These are phyloP conservation scores for Mellilla xanthometata DNA, from an alignment of 2,888 invertebrate genomes.

Conservation along the genomic window DNA sequence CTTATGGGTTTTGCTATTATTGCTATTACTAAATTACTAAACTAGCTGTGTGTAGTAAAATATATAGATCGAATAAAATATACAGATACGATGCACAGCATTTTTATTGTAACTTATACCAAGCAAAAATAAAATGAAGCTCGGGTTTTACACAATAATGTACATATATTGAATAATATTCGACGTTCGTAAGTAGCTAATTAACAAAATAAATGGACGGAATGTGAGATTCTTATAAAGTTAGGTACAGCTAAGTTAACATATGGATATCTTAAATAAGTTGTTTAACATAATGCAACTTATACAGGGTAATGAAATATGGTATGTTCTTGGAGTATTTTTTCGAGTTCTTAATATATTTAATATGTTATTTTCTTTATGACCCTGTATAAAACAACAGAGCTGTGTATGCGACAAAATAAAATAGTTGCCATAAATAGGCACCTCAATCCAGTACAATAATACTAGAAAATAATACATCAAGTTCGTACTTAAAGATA, in stretches of 20 bases:
- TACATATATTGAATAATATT: conserved; percentile 73
- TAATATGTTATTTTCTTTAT: not conserved
- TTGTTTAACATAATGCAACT: conserved; percentile 25
- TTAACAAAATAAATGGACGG: conserved; percentile 79
- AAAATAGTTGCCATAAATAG: conserved; percentile 19
- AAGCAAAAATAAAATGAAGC: conserved; percentile 60
- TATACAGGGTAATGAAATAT: conserved; percentile 6
- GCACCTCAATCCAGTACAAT: conserved; percentile 20
- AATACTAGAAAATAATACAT: conserved; percentile 9
- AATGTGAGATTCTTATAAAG: conserved; percentile 73
- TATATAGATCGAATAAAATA: conserved; percentile 37
- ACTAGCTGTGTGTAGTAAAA: no score
- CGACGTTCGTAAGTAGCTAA: conserved; percentile 65
- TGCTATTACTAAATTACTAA: no score
- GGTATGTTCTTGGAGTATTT: no score
- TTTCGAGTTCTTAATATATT: not conserved
- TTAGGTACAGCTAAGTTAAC: conserved; percentile 51
- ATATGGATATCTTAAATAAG: conserved; percentile 30
- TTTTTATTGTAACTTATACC: conserved; percentile 41
- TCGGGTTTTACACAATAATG: conserved; percentile 61
- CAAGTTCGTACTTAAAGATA: no score
- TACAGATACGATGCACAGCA: conserved; percentile 33
- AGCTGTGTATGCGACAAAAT: conserved; percentile 25
- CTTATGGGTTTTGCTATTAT: no score
- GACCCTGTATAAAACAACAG: conserved; percentile 15